phyloP scores from a whole-genome alignment of 2,113 vertebrate genomes.

The Sialia sialis region DNA sequence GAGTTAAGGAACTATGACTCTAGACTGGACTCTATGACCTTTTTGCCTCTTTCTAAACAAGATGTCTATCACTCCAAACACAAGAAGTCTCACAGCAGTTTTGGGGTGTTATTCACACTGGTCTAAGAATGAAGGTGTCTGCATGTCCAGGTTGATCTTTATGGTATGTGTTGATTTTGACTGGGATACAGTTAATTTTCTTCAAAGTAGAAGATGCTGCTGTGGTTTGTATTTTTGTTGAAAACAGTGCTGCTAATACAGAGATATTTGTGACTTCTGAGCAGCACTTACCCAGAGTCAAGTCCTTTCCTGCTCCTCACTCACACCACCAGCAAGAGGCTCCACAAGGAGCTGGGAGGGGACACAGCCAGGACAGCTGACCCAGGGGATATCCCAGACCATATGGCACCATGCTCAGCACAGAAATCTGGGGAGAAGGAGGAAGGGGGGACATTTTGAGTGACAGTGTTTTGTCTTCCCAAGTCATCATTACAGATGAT shows the following conservation, averaged over 20 bases:
- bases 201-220: neutral
- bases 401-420: neutral
- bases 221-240: neutral
- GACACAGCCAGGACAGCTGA: neutral
- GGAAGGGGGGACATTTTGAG: fast-evolving
- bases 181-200: neutral
- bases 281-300: no score
- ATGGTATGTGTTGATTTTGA: neutral
- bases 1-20: neutral
- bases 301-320: neutral
- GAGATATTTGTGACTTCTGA: neutral
- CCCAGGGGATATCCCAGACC: neutral
- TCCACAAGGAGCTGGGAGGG: neutral
- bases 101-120: neutral
- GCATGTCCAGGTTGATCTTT: neutral
- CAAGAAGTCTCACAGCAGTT: neutral
- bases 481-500: no score
- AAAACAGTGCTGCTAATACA: neutral
- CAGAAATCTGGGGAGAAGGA: neutral
- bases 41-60: neutral
- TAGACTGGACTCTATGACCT: neutral
- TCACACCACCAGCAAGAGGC: neutral
- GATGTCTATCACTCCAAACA: neutral
- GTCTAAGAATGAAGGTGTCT: neutral
- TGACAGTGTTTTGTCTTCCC: neutral